Conservation (phyloP, 2,888 invertebrate genomes). For the Phengaris alcon region DNA sequence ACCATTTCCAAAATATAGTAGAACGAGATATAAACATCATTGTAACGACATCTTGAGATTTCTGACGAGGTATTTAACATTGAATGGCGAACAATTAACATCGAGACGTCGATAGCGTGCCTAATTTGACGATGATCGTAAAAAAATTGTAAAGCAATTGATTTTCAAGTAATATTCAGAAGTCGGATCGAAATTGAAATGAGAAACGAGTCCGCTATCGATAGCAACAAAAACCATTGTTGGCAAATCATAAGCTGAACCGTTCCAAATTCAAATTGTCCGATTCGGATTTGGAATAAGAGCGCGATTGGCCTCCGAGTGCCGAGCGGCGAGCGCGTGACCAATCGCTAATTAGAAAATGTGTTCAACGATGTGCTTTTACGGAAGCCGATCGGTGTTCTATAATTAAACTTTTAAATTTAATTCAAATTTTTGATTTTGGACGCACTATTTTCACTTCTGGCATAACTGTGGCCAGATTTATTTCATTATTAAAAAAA, state of each 20-base stretch:
- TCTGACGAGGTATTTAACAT: conserved; percentile 22
- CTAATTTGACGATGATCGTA: conserved; percentile 36
- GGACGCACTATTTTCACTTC: conserved; percentile 60
- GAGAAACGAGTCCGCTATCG: conserved; percentile 43
- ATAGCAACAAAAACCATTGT: conserved; percentile 44
- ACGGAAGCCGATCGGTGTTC: conserved; percentile 73
- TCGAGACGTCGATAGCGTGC: conserved; percentile 29
- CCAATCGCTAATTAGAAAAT: conserved; percentile 79
- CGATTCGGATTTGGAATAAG: conserved; percentile 65
- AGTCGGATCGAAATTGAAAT: conserved; percentile 41
- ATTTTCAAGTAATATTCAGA: conserved; percentile 42
- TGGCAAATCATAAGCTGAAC: conserved; percentile 51
- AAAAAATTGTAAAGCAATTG: conserved; percentile 40
- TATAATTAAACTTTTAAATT: conserved; percentile 73
- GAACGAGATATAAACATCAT: conserved; percentile 19
- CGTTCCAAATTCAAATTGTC: conserved; percentile 75
- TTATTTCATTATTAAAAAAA: conserved; percentile 33
- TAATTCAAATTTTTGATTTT: conserved; percentile 69
- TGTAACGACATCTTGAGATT: background rate
- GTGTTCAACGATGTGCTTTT: conserved; percentile 62
- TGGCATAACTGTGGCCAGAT: conserved; percentile 48
- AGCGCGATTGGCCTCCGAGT: conserved; percentile 62
- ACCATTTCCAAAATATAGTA: conserved; percentile 15
- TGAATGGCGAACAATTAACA: conserved; percentile 25
- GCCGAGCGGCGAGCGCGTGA: conserved; percentile 61